phyloP scores from a whole-genome alignment of 2,888 invertebrate genomes.

The Drosophila dives region DNA sequence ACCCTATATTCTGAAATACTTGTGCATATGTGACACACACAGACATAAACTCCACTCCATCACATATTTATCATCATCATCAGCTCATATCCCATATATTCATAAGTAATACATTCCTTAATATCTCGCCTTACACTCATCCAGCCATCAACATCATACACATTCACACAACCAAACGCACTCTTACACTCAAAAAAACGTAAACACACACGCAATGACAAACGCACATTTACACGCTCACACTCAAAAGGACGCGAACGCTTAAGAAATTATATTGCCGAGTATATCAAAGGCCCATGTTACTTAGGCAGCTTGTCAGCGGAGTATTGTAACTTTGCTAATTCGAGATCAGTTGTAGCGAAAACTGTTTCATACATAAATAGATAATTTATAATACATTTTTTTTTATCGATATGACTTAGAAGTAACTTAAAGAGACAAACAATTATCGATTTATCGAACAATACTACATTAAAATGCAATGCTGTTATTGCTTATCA shows the following conservation, averaged over 20 bases:
- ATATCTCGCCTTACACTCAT: constrained; percentile 7
- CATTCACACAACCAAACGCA: not conserved
- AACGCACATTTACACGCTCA: too few relatives aligned
- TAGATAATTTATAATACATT: not conserved
- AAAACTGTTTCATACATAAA: too few relatives aligned
- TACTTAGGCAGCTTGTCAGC: not conserved
- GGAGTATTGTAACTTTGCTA: not conserved
- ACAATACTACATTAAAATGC: not conserved
- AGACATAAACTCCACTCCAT: not conserved
- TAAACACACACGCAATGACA: too few relatives aligned
- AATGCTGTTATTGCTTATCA: not conserved
- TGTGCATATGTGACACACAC: not conserved
- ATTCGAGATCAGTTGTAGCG: not conserved
- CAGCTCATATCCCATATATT: constrained; percentile 12
- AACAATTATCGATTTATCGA: not conserved
- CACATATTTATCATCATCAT: constrained; percentile 4
- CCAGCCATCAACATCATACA: not conserved
- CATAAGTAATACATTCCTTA: not conserved
- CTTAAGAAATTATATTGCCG: too few relatives aligned
- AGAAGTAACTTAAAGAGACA: too few relatives aligned
- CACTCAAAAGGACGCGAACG: too few relatives aligned
- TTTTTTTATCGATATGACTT: too few relatives aligned
- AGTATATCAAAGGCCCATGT: too few relatives aligned
- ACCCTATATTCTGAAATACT: not conserved
- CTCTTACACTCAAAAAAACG: not conserved